A percentile compares a stretch with the other conserved stretches of the same genome.
Evolutionary conservation across 2,113 vertebrate species (phyloP).

Genomic region (Petaurus breviceps): DNA sequence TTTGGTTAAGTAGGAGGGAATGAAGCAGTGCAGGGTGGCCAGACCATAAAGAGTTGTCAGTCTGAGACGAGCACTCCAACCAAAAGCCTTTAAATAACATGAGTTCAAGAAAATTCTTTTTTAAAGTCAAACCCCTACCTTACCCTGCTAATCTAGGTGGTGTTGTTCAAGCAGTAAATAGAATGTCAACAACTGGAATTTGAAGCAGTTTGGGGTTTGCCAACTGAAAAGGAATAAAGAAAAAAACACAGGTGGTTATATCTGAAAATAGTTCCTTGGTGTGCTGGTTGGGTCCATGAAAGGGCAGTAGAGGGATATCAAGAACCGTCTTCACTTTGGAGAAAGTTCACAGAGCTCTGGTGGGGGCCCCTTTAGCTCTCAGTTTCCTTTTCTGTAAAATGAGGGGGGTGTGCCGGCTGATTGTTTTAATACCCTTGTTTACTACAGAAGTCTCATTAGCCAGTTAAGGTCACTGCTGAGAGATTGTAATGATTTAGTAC

Average conservation of each 20-base stretch:
- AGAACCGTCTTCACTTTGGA: neutral
- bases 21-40: neutral
- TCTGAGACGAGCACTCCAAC: neutral
- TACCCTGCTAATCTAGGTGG: neutral
- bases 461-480: neutral
- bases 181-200: neutral
- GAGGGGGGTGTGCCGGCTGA: neutral
- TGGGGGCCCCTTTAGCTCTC: neutral
- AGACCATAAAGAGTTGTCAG: neutral
- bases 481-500: neutral
- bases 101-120: neutral
- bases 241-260: neutral
- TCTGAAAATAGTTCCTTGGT: neutral
- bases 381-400: neutral
- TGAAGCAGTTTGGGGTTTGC: neutral
- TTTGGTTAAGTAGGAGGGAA: neutral
- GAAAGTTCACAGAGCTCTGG: neutral
- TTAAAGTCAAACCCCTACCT: neutral
- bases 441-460: neutral
- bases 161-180: neutral
- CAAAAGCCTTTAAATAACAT: neutral
- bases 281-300: neutral
- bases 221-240: neutral
- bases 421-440: neutral
- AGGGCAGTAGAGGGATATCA: neutral